Evolutionary conservation across 1,140 invertebrate species (phyloP), one percentile per base, ranked within the genome.

Genomic region (Mercenaria mercenaria): DNA sequence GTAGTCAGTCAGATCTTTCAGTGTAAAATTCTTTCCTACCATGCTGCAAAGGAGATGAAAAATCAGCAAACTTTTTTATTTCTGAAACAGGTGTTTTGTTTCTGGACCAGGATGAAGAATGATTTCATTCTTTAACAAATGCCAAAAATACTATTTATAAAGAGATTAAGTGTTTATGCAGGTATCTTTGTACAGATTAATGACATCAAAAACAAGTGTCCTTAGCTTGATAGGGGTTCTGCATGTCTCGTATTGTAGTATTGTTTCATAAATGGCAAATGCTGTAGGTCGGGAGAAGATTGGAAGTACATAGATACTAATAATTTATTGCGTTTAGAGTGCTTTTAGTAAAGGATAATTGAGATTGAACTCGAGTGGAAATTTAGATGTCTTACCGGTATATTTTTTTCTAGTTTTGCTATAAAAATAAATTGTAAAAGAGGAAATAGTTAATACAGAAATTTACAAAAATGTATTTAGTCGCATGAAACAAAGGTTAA

Each of bases 131-230:
- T 23, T 39, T 26, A 72, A 39, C 10, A 72, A 79, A 79, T 79
- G 76, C 76, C 76, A 52, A 76, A 79, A 47, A 52, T 13, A 29
- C 20, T 26, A 26, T 50, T 50, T 20, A 56, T 6, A 34, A 34
- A 52, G 29, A 79, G 76, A 79, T 59, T 3, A 47, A 39, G 47
- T 79, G 76, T 13, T 43, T 79, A 79, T 79, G 47, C 76, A 52
- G 76, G 47, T 79, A 34, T 56, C 47, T 56, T 52, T 79, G 50
- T 79, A 79, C 26, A 59, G 29, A 26, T 39, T 23, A 32, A 50
- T 77, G 37, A 79, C 76, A 79, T 59, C 50, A 56, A 77, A n/a
- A 67, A 52, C 47, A 79, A 79, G 76, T 79, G 76, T 26, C 76
- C 76, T 79, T 79, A 79, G 76, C 76, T 56, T 79, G 26, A 20